phyloP scores from a whole-genome alignment of 2,113 vertebrate species.

The Syrrhaptes paradoxus region DNA sequence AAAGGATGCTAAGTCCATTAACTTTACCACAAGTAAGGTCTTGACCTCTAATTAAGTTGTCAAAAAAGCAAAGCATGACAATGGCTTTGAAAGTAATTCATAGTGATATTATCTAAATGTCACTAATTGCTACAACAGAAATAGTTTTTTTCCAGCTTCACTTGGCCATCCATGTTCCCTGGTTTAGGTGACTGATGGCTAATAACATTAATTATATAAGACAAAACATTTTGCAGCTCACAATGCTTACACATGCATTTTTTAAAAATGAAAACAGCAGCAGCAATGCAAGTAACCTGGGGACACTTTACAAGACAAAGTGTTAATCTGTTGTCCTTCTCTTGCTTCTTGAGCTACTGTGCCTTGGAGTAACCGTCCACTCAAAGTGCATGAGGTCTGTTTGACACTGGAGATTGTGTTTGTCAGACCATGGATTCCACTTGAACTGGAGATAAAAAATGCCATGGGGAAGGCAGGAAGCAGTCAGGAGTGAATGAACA shows the following conservation, averaged over 20 bases:
- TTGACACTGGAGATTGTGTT: neutral
- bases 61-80: neutral
- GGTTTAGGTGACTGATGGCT: neutral
- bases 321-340: neutral
- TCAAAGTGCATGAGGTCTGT: neutral
- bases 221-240: neutral
- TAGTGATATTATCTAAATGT: neutral
- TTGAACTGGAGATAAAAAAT: neutral
- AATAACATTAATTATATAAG: neutral
- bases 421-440: neutral
- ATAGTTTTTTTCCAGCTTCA: neutral
- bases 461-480: constrained; percentile 22
- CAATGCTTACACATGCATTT: neutral
- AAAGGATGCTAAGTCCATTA: neutral
- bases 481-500: neutral
- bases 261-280: neutral
- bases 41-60: constrained; percentile 15
- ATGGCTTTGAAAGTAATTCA: neutral
- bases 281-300: neutral
- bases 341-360: neutral
- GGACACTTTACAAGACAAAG: neutral
- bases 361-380: neutral
- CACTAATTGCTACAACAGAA: constrained; percentile 16
- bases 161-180: neutral
- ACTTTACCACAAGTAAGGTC: neutral